Base-by-base conservation (phyloP, 2,797 vertebrate species). In the Gymnocypris eckloni region DNA sequence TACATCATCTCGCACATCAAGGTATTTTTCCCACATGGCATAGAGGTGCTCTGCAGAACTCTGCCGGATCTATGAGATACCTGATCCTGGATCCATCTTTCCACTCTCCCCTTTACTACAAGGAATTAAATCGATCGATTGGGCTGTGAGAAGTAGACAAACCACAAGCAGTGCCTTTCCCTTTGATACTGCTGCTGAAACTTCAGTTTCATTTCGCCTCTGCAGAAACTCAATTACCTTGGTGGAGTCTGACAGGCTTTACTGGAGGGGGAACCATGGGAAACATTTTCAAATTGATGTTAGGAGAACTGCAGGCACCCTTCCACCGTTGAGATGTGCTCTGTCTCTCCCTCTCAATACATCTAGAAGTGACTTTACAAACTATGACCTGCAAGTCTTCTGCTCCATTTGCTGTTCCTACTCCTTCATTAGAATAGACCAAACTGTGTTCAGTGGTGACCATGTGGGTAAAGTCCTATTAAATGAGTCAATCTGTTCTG, bases 151-250 rank as follows among this genome's bases (percentile, higher is more conserved):
- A 52, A 82, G 81, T 82, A 81, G 85, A 78, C 83, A 76, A 86
- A 89, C 73, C 61, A 52, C 66, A 86, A 79, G 71, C 83, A 85
- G 85, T 80, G 56, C 45, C 64, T 76, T 45, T 78, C 54, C 39
- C 77, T 88, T 87, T 88, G 87, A 88, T 84, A 81, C 84, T 79
- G 52, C 72, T 70, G 59, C 83, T 39, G 66, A 79, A 82, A 79
- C 70, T 78, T 85, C 71, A 25, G 64, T 89, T 84, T 80, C 69
- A 78, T 86, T 76, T 89, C 67, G 75, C 64, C 82, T 85, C 64
- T 56, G 81, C 45, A 86, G 80, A 87, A 88, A 90, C 82, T 87
- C 82, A 86, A 88, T 91, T 88, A 88, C 79, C 59, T 73, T 64
- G 79, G 78, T 87, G 72, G 77, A 85, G 87, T 89, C 85, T 61